Conservation (phyloP, 2,888 invertebrate species). For the Ennomos fuscantarius region DNA sequence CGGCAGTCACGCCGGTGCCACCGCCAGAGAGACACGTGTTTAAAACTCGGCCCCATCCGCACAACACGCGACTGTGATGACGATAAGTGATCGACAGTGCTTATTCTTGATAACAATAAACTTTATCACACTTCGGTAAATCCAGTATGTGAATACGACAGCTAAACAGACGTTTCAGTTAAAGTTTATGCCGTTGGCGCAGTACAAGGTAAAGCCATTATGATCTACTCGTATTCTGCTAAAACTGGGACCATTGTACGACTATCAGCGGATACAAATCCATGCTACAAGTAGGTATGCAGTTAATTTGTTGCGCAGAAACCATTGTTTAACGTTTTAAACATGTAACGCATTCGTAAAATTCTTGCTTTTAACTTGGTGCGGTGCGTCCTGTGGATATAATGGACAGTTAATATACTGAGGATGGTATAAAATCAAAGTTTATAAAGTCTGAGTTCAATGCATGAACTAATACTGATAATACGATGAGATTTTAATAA, state of each 20-base stretch:
- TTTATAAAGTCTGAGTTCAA: too few relatives aligned
- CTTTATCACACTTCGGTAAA: slow-evolving; percentile 53
- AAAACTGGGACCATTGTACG: slow-evolving; percentile 69
- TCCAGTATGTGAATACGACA: slow-evolving; percentile 62
- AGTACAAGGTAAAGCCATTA: slow-evolving; percentile 80
- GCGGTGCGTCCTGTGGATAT: neutral
- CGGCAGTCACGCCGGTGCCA: slow-evolving; percentile 75
- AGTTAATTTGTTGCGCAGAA: slow-evolving; percentile 41
- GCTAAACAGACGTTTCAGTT: slow-evolving; percentile 47
- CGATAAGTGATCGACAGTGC: slow-evolving; percentile 77
- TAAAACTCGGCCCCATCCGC: slow-evolving; percentile 39
- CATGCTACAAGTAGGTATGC: slow-evolving; percentile 49
- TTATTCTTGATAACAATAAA: slow-evolving; percentile 65
- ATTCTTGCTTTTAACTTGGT: slow-evolving; percentile 16
- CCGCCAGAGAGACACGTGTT: slow-evolving; percentile 64
- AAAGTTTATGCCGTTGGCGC: slow-evolving; percentile 65
- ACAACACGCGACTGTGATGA: slow-evolving; percentile 73
- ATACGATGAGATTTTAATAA: too few relatives aligned
- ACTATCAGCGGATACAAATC: slow-evolving; percentile 60
- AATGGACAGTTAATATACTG: too few relatives aligned
- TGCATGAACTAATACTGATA: too few relatives aligned
- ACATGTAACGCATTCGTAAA: slow-evolving; percentile 23
- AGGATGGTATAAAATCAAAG: too few relatives aligned
- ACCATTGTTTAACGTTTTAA: slow-evolving; percentile 34
- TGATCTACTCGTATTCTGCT: slow-evolving; percentile 70